phyloP scores from a whole-genome alignment of 2,113 vertebrate species.

The Uropsilus gracilis region DNA sequence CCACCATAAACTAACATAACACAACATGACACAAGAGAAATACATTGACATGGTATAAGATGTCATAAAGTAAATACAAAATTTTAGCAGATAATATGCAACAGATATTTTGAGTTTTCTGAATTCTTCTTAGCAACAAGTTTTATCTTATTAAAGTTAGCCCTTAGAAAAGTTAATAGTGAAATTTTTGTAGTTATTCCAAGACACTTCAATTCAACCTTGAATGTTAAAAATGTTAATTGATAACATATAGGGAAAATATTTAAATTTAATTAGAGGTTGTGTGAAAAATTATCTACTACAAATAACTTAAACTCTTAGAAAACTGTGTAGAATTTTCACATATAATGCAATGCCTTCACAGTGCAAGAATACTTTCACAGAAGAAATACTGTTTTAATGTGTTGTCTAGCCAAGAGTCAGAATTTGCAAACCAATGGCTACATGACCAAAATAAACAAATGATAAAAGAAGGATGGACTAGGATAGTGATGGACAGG shows the following conservation, averaged over 20 bases:
- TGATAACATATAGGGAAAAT: not conserved
- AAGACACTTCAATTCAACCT: not conserved
- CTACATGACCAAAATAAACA: no score
- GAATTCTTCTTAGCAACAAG: constrained; percentile 30
- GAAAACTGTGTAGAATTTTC: not conserved
- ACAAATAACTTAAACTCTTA: not conserved
- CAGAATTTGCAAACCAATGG: not conserved
- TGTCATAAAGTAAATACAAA: constrained; percentile 77
- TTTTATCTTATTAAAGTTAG: constrained; percentile 49
- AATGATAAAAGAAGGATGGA: no score
- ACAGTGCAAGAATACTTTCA: not conserved
- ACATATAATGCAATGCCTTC: not conserved
- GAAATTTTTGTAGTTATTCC: not conserved
- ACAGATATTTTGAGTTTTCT: constrained; percentile 64
- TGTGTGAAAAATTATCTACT: constrained; percentile 8
- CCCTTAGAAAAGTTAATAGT: constrained; percentile 12
- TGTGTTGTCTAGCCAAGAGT: not conserved
- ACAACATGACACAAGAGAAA: constrained; percentile 74
- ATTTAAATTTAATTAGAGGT: not conserved
- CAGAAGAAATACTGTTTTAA: not conserved
- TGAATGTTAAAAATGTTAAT: not conserved
- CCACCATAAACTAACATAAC: constrained; percentile 74
- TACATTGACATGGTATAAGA: constrained; percentile 36
- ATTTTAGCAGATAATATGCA: constrained; percentile 66
- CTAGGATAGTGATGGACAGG: no score